phyloP scores from a whole-genome alignment of 1,140 invertebrate species.

The Solenopsis fugax region DNA sequence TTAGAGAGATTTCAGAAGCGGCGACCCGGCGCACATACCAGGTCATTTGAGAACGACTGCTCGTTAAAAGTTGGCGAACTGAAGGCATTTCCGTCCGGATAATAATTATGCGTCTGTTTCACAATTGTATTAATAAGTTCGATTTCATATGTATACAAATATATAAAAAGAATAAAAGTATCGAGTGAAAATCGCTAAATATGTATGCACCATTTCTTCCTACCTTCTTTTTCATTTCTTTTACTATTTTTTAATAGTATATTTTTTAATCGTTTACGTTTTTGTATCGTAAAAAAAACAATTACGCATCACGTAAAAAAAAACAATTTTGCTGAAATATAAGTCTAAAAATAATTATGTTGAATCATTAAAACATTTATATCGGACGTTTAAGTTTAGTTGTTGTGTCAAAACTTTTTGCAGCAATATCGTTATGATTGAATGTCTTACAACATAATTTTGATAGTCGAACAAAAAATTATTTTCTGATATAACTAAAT shows the following conservation, averaged over 20 bases:
- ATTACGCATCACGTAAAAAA: too few relatives aligned
- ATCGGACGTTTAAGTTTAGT: too few relatives aligned
- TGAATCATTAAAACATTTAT: too few relatives aligned
- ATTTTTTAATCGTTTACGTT: neutral
- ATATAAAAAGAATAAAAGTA: neutral
- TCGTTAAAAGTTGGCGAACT: conserved; percentile 20
- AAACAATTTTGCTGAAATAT: too few relatives aligned
- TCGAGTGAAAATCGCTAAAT: neutral
- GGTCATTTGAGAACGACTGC: conserved; percentile 14
- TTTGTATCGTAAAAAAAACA: neutral
- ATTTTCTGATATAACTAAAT: too few relatives aligned
- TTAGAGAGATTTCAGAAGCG: conserved; percentile 42
- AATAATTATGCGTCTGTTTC: conserved; percentile 17
- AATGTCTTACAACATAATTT: too few relatives aligned
- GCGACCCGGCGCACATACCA: conserved; percentile 18
- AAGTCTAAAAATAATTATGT: too few relatives aligned
- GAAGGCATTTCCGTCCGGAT: neutral
- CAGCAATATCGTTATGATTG: too few relatives aligned
- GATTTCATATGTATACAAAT: neutral
- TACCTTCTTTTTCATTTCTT: neutral
- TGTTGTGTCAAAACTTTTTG: too few relatives aligned
- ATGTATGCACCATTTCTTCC: neutral
- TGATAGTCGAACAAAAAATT: too few relatives aligned
- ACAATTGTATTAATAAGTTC: neutral
- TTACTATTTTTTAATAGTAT: neutral